phyloP scores from a whole-genome alignment of 1,140 invertebrate species.

The Odontomachus brunneus region DNA sequence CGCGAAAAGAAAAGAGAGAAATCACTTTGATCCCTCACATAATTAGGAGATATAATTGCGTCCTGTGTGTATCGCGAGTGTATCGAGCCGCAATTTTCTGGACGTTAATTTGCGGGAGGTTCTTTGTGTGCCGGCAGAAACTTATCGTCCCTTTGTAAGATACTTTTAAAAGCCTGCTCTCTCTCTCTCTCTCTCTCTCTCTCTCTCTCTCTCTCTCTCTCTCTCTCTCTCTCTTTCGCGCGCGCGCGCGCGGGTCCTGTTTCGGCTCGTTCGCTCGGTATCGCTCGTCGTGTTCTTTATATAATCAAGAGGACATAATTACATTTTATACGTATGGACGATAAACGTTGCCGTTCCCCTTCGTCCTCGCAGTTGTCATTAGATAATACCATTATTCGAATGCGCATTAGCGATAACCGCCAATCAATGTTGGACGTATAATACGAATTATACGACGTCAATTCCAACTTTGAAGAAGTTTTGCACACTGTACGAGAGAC shows the following conservation, averaged over 20 bases:
- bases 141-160: background rate
- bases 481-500: background rate
- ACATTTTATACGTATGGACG: background rate
- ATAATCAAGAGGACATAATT: background rate
- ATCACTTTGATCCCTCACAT: background rate
- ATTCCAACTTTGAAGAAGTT: background rate
- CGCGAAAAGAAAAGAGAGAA: background rate
- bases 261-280: background rate
- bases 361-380: background rate
- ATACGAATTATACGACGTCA: background rate
- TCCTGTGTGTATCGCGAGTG: background rate
- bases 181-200: too few species aligned
- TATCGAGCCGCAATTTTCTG: background rate
- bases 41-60: background rate
- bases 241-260: constrained; percentile 11
- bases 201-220: too few species aligned
- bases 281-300: background rate
- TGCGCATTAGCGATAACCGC: background rate
- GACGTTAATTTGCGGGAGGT: background rate
- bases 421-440: background rate
- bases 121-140: constrained; percentile 11
- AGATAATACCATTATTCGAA: background rate
- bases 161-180: constrained; percentile 18
- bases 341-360: background rate
- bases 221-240: too few species aligned